Conservation (phyloP, 2,113 vertebrate genomes). For the Chaetura pelagica region DNA sequence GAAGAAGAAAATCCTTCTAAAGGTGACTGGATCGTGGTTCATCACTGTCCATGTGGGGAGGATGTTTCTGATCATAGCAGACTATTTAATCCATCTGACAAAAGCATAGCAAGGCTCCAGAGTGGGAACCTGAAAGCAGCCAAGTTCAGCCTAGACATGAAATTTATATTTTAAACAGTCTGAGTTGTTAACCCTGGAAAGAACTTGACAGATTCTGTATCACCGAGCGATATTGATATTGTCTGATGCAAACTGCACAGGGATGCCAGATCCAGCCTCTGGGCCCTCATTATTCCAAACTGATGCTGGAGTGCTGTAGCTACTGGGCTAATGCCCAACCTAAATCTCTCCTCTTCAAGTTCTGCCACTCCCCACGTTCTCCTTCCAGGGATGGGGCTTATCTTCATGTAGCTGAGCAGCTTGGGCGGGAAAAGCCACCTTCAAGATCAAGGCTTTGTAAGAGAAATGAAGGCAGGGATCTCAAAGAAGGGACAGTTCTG, state of each 20-base stretch:
- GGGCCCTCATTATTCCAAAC: not conserved
- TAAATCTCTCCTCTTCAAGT: too few relatives aligned
- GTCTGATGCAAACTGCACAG: not conserved
- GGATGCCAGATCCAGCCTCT: not conserved
- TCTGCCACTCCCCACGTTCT: too few relatives aligned
- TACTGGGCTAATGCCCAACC: not conserved
- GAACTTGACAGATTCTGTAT: not conserved
- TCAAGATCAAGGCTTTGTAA: accelerated
- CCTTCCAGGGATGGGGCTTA: not conserved
- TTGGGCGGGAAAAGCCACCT: not conserved
- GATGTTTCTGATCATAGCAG: slow-evolving; percentile 11
- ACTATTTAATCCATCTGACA: slow-evolving; percentile 20
- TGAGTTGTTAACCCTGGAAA: slow-evolving; percentile 31
- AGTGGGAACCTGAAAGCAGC: slow-evolving; percentile 19
- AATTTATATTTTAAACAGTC: not conserved
- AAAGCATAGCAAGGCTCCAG: slow-evolving; percentile 21
- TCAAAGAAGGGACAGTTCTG: not conserved
- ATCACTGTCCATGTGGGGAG: not conserved
- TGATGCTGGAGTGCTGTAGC: not conserved
- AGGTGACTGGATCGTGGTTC: not conserved
- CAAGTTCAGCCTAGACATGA: not conserved
- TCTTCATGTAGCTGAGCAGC: not conserved
- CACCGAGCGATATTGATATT: not conserved
- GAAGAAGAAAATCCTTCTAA: not conserved
- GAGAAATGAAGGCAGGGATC: not conserved